Conservation (phyloP, 1,140 invertebrate genomes). For the Bacillus rossius region DNA sequence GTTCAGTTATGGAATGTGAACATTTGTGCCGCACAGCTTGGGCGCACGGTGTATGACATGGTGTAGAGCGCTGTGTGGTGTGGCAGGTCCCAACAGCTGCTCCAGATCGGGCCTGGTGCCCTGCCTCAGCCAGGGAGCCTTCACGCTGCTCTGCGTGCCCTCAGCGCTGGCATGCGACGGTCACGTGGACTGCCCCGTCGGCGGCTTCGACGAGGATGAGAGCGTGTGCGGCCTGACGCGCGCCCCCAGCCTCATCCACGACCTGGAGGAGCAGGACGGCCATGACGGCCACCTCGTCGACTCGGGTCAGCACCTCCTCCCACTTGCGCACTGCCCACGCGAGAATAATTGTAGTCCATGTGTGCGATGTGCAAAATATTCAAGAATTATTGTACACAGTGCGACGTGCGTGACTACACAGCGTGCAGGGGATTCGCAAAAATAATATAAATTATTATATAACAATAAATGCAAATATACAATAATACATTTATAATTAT, state of each 20-base stretch:
- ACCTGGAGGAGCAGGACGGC: constrained; percentile 31
- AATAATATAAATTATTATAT: too few relatives aligned
- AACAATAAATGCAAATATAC: too few relatives aligned
- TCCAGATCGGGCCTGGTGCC: too few relatives aligned
- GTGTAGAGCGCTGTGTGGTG: too few relatives aligned
- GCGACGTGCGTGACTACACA: background rate
- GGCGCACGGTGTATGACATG: too few relatives aligned
- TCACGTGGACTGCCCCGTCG: constrained; percentile 49
- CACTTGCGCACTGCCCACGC: constrained; percentile 19
- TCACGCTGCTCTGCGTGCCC: constrained; percentile 49
- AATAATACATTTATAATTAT: too few relatives aligned
- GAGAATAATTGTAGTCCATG: constrained; percentile 26
- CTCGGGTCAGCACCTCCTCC: constrained; percentile 17
- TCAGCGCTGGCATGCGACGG: constrained; percentile 54
- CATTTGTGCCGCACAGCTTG: too few relatives aligned
- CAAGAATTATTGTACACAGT: constrained; percentile 14
- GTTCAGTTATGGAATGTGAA: too few relatives aligned
- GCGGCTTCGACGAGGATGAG: constrained; percentile 48
- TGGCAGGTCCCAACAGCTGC: background rate
- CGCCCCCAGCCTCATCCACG: constrained; percentile 36
- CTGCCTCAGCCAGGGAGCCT: background rate
- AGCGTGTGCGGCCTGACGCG: constrained; percentile 38
- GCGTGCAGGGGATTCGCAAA: constrained; percentile 10
- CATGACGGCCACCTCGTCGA: constrained; percentile 18
- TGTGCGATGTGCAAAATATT: constrained; percentile 2